Conservation (phyloP, 2,797 vertebrate genomes). For the Kryptolebias ocellatus region DNA sequence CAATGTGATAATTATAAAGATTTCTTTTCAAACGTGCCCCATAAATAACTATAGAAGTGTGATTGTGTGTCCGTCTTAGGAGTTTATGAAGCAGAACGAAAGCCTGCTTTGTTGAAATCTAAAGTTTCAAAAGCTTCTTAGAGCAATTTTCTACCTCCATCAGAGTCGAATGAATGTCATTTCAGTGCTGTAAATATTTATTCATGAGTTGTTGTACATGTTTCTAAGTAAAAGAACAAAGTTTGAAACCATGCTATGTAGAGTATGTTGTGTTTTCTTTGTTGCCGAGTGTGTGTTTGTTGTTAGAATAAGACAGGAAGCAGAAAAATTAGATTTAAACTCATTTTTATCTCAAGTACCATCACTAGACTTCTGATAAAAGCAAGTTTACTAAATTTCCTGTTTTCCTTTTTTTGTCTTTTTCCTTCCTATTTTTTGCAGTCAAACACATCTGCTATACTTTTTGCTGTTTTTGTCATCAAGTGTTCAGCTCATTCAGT, state of each 20-base stretch:
- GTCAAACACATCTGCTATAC: no score
- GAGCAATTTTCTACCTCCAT: conserved; percentile 60
- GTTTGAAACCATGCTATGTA: conserved; percentile 12
- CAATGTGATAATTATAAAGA: neutral
- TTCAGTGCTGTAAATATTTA: conserved; percentile 51
- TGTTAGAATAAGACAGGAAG: neutral
- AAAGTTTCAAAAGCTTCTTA: conserved; percentile 10
- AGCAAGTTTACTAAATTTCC: no score
- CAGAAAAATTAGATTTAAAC: neutral
- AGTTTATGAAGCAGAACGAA: neutral
- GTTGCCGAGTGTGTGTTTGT: neutral
- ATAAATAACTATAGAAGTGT: no score
- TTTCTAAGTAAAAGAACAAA: conserved; percentile 46
- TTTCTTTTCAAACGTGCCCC: no score
- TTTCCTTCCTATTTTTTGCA: no score
- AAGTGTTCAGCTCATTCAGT: no score
- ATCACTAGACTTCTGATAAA: neutral
- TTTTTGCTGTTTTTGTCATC: no score
- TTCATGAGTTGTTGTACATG: conserved; percentile 23
- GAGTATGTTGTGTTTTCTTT: conserved; percentile 4
- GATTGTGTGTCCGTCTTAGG: no score
- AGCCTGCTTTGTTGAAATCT: neutral
- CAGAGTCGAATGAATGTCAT: conserved; percentile 49
- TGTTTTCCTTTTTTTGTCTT: no score
- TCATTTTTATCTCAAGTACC: neutral